These are phyloP conservation scores for Pogonophryne albipinna DNA, from an alignment of 2,797 vertebrate genomes.

Conservation along the genomic window DNA sequence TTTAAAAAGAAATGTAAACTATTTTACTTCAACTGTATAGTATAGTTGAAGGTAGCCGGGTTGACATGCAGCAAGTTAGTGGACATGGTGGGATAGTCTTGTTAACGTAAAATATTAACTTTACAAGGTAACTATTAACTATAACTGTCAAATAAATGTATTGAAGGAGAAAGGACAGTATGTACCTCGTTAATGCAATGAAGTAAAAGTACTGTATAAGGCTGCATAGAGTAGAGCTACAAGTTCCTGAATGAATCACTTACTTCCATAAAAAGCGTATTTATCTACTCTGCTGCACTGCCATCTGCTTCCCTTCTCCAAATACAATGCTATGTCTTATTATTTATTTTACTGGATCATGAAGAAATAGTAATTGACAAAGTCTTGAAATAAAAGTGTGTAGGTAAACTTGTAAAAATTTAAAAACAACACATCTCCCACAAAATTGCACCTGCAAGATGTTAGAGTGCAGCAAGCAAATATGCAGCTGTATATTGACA, in stretches of 20 bases:
- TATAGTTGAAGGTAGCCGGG: too few relatives aligned
- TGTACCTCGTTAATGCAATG: not conserved
- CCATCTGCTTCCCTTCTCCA: not conserved
- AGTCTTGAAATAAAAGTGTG: not conserved
- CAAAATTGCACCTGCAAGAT: conserved; percentile 2
- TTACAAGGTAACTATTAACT: not conserved
- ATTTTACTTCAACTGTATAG: too few relatives aligned
- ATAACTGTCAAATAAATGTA: not conserved
- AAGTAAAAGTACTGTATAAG: not conserved
- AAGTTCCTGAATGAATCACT: not conserved
- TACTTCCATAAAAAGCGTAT: not conserved
- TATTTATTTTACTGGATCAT: not conserved
- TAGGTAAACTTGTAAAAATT: not conserved
- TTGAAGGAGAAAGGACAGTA: not conserved
- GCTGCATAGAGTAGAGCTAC: not conserved
- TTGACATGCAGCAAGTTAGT: too few relatives aligned
- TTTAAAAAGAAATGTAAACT: too few relatives aligned
- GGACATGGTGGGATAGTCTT: too few relatives aligned
- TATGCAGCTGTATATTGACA: conserved; percentile 24
- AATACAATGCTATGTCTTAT: not conserved
- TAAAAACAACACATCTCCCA: not conserved
- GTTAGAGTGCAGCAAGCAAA: not conserved
- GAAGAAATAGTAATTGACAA: not conserved
- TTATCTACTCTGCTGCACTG: not conserved
- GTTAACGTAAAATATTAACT: too few relatives aligned